These are phyloP conservation scores for Antheraea pernyi DNA, from an alignment of 1,140 invertebrate genomes.

Conservation along the genomic window DNA sequence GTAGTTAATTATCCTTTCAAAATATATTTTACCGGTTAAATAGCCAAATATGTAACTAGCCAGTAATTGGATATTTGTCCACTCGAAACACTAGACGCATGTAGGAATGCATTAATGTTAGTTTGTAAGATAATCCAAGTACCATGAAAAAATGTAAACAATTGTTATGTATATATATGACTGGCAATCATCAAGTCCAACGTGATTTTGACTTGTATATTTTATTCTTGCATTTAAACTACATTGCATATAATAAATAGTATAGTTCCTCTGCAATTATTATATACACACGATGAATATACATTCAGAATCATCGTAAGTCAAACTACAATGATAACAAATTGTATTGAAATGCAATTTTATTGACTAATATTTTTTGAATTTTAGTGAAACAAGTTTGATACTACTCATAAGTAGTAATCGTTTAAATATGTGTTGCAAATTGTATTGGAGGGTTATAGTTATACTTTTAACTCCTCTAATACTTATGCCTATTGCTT, in stretches of 20 bases:
- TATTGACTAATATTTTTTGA: conserved; percentile 9
- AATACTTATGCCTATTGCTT: conserved; percentile 42
- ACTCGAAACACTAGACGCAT: no score
- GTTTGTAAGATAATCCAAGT: background rate
- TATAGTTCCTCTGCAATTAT: background rate
- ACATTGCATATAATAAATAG: background rate
- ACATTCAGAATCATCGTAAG: conserved; percentile 44
- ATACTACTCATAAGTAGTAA: conserved; percentile 40
- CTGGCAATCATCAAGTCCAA: background rate
- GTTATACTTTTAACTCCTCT: conserved; percentile 38
- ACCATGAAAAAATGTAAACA: no score
- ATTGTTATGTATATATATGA: background rate
- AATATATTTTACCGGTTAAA: no score
- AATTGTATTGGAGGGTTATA: conserved; percentile 42
- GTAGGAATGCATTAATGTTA: background rate
- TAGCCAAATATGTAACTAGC: no score
- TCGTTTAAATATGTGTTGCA: conserved; percentile 37
- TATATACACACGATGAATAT: conserved; percentile 21
- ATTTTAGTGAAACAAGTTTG: conserved; percentile 52
- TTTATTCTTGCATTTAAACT: background rate
- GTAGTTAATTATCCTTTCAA: no score
- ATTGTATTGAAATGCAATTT: background rate
- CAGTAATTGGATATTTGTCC: no score
- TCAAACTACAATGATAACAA: conserved; percentile 5
- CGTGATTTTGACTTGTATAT: background rate